Percentiles rank a stretch among this genome's conserved stretches.
Conservation (phyloP, 2,113 vertebrate species). For the Rhombomys opimus region DNA sequence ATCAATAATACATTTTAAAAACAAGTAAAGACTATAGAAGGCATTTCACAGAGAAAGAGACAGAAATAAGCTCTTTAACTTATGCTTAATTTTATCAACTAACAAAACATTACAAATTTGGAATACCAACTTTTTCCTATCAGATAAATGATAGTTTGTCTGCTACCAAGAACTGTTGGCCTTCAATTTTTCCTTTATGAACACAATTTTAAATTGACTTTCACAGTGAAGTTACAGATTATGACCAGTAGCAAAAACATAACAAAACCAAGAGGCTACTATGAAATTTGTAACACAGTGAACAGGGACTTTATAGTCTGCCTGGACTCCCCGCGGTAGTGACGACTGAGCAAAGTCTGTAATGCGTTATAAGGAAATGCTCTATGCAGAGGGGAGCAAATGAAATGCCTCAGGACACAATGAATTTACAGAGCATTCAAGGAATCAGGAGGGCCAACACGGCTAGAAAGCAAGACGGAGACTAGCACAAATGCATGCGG, state of each 20-base stretch:
- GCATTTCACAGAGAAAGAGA: slow-evolving; percentile 3
- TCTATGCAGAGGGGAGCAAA: slow-evolving; percentile 14
- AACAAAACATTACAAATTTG: slow-evolving; percentile 8
- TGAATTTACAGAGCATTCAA: not conserved
- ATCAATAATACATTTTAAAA: not conserved
- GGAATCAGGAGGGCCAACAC: not conserved
- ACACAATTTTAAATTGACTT: slow-evolving; percentile 1
- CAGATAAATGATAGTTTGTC: not conserved
- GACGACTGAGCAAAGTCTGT: not conserved
- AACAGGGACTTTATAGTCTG: not conserved
- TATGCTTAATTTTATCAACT: not conserved
- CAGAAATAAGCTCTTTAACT: not conserved
- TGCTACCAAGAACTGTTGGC: not conserved
- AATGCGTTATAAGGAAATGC: slow-evolving; percentile 4
- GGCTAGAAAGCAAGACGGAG: not conserved
- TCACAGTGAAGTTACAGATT: not conserved
- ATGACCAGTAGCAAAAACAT: not conserved
- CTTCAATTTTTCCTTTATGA: slow-evolving; percentile 17
- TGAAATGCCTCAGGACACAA: not conserved
- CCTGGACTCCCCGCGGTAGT: not conserved
- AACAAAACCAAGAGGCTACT: slow-evolving; percentile 22
- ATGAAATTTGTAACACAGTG: not conserved
- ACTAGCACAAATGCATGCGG: not conserved
- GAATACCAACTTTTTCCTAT: not conserved
- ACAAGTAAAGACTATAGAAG: not conserved